These are phyloP conservation scores for Spisula solida DNA, from an alignment of 2,888 invertebrate species.

Conservation along the genomic window DNA sequence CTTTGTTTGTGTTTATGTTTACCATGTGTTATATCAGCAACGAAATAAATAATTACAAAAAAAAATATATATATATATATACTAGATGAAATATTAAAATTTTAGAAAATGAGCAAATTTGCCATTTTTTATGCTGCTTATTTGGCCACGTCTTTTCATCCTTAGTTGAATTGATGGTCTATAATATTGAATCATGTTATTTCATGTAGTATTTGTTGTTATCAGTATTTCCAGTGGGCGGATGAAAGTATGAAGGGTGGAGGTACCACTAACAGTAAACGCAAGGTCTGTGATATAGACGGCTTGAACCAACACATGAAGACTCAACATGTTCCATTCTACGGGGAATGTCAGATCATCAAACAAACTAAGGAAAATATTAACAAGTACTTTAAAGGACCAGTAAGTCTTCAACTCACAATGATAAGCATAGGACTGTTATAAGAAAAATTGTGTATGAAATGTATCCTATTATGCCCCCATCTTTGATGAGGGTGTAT, in stretches of 20 bases:
- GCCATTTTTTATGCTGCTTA: no score
- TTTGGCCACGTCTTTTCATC: no score
- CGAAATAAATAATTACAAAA: no score
- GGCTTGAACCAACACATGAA: slow-evolving; percentile 78
- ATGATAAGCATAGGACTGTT: no score
- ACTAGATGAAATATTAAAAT: no score
- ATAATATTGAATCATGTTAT: background rate
- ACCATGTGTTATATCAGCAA: no score
- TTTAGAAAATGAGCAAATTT: no score
- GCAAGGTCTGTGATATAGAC: slow-evolving; percentile 69
- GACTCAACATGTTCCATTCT: slow-evolving; percentile 76
- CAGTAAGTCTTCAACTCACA: slow-evolving; percentile 65
- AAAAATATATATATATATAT: no score
- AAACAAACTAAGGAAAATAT: slow-evolving; percentile 69
- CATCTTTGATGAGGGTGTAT: no score
- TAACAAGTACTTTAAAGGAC: slow-evolving; percentile 68
- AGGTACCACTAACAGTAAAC: slow-evolving; percentile 33
- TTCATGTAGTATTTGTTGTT: background rate
- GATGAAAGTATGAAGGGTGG: slow-evolving; percentile 48
- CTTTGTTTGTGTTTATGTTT: no score
- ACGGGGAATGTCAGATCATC: slow-evolving; percentile 80
- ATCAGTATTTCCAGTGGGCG: slow-evolving; percentile 84
- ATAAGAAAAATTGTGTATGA: background rate
- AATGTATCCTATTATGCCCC: no score
- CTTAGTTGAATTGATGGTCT: no score